Evolutionary conservation across 2,113 vertebrate species (phyloP).

Genomic region (Neomonachus schauinslandi): DNA sequence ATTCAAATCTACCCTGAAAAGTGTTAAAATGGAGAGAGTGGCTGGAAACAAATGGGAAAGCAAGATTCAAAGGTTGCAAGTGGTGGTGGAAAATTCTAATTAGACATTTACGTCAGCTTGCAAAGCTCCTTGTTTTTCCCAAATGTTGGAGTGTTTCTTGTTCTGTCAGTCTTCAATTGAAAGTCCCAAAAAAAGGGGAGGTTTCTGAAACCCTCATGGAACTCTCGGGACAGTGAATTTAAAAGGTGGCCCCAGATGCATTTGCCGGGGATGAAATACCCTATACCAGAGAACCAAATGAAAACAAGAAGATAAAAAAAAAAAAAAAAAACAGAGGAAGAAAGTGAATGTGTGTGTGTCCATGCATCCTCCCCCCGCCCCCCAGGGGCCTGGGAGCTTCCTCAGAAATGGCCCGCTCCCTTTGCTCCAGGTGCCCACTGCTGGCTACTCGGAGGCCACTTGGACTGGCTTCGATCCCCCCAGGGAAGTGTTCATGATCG

Average conservation of each 20-base stretch:
- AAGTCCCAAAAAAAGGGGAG: not conserved
- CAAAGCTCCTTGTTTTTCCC: slow-evolving; percentile 55
- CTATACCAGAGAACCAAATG: not conserved
- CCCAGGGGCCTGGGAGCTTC: not conserved
- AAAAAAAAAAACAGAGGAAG: not conserved
- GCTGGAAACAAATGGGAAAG: slow-evolving; percentile 52
- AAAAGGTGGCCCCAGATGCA: not conserved
- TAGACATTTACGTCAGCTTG: slow-evolving; percentile 63
- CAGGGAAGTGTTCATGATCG: slow-evolving; percentile 87
- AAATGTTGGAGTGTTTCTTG: slow-evolving; percentile 65
- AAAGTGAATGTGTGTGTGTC: not conserved
- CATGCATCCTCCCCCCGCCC: too few relatives aligned
- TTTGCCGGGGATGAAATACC: not conserved
- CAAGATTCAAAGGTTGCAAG: slow-evolving; percentile 67
- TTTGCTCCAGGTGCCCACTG: slow-evolving; percentile 64
- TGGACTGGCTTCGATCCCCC: slow-evolving; percentile 83
- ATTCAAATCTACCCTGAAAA: slow-evolving; percentile 57
- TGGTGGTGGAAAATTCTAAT: slow-evolving; percentile 71
- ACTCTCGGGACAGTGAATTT: not conserved
- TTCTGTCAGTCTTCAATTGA: slow-evolving; percentile 38
- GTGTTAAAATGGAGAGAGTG: slow-evolving; percentile 47
- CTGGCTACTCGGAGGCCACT: slow-evolving; percentile 63
- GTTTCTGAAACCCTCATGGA: not conserved
- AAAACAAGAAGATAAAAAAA: not conserved
- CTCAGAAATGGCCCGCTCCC: not conserved